These are phyloP conservation scores for Subacronicta megacephala DNA, from an alignment of 2,888 invertebrate genomes.

Conservation along the genomic window DNA sequence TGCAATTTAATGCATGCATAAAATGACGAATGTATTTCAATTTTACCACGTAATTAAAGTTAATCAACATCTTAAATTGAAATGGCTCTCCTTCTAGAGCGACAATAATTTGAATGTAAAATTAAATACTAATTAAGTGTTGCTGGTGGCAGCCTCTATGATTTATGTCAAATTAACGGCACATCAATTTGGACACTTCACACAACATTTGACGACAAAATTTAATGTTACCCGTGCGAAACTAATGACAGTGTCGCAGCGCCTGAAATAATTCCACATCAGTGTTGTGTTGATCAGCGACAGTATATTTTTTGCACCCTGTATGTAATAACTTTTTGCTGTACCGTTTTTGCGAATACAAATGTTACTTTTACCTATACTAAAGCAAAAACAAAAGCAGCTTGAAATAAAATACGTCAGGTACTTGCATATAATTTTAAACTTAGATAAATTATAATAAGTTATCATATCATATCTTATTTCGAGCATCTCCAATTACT, in stretches of 20 bases:
- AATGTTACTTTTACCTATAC: neutral
- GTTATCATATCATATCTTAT: too few species aligned
- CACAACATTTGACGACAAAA: slow-evolving; percentile 54
- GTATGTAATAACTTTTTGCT: neutral
- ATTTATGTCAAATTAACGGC: slow-evolving; percentile 26
- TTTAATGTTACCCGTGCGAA: slow-evolving; percentile 40
- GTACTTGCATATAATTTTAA: too few species aligned
- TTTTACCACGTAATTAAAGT: neutral
- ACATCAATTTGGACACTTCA: slow-evolving; percentile 40
- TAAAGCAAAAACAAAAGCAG: neutral
- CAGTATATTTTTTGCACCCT: neutral
- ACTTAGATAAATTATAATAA: too few species aligned
- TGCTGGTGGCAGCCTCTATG: slow-evolving; percentile 27
- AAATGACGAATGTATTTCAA: neutral
- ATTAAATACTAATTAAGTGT: slow-evolving; percentile 47
- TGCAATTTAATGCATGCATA: too few species aligned
- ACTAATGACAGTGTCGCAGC: slow-evolving; percentile 26
- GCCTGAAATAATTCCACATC: slow-evolving; percentile 16
- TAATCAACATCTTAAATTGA: slow-evolving; percentile 27
- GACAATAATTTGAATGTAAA: slow-evolving; percentile 26
- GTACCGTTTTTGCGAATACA: neutral
- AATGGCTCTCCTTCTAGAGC: slow-evolving; percentile 2
- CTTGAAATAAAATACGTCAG: neutral
- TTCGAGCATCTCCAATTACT: too few species aligned
- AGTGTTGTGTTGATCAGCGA: neutral